These are phyloP conservation scores for Hiodon alosoides DNA, from an alignment of 2,113 vertebrate species.

Conservation along the genomic window DNA sequence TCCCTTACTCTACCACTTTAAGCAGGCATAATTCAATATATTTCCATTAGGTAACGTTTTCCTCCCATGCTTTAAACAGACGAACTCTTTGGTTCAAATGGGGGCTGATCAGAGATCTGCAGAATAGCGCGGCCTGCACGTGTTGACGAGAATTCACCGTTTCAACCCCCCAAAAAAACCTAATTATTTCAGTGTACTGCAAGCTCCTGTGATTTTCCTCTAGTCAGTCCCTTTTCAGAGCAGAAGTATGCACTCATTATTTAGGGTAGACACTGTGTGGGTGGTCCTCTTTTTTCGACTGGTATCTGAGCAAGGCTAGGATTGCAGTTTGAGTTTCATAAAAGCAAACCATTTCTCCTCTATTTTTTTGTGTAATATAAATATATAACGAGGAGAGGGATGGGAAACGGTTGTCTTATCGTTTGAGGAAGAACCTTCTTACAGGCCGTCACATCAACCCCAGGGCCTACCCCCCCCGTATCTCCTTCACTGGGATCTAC, in stretches of 20 bases:
- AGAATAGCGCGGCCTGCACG: not conserved
- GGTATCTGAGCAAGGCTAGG: slow-evolving; percentile 50
- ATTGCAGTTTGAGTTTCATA: slow-evolving; percentile 44
- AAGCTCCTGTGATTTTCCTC: slow-evolving; percentile 10
- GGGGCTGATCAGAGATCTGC: not conserved
- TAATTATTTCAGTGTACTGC: slow-evolving; percentile 27
- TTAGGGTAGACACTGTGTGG: slow-evolving; percentile 38
- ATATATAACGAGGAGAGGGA: too few species aligned
- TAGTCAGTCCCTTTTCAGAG: slow-evolving; percentile 41
- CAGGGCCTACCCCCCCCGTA: too few species aligned
- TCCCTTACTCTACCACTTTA: slow-evolving; percentile 57
- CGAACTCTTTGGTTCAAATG: not conserved
- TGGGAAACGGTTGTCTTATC: too few species aligned
- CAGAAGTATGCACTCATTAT: slow-evolving; percentile 46
- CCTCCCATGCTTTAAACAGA: slow-evolving; percentile 12
- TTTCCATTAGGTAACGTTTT: slow-evolving; percentile 49
- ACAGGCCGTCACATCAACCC: too few species aligned
- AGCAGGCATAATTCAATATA: slow-evolving; percentile 60
- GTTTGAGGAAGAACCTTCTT: too few species aligned
- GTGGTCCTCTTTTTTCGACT: slow-evolving; percentile 48
- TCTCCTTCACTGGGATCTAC: too few species aligned
- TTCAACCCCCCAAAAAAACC: slow-evolving; percentile 33
- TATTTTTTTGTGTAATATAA: not conserved
- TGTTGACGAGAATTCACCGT: slow-evolving; percentile 41
- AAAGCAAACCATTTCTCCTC: slow-evolving; percentile 4